A percentile compares a stretch with the other conserved stretches of the same genome.
phyloP scores from a whole-genome alignment of 2,797 vertebrate genomes.

The Agapornis canus region DNA sequence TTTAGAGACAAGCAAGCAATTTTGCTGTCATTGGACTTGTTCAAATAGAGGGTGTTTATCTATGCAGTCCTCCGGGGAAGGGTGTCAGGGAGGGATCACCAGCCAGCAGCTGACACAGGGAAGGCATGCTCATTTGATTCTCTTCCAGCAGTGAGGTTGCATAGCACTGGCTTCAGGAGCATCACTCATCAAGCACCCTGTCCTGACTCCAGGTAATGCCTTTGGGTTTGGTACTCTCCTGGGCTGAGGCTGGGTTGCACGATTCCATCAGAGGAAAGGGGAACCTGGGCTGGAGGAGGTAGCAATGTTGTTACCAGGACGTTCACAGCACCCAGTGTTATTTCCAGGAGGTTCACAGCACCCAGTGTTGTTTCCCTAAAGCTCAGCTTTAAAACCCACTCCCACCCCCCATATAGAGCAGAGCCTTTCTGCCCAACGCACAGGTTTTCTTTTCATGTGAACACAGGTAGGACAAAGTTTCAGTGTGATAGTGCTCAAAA shows the following conservation, averaged over 20 bases:
- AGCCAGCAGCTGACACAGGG: conserved; percentile 85
- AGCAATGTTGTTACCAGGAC: not conserved
- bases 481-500: not conserved
- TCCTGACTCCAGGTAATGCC: not conserved
- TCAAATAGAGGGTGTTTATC: conserved; percentile 94
- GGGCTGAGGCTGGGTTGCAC: not conserved
- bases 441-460: not conserved
- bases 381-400: conserved; percentile 11
- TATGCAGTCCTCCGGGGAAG: conserved; percentile 83
- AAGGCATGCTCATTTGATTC: conserved; percentile 46
- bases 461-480: not conserved
- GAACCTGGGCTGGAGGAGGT: not conserved
- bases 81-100: conserved; percentile 84
- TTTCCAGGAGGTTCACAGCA: not conserved
- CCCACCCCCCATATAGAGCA: not conserved
- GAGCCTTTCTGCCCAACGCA: not conserved
- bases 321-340: not conserved
- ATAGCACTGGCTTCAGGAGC: not conserved
- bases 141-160: conserved; percentile 10
- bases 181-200: not conserved
- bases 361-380: not conserved
- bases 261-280: not conserved
- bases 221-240: not conserved
- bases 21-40: conserved; percentile 94
- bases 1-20: conserved; percentile 94